Conservation (phyloP, 2,797 vertebrate species). For the Eremophila alpestris region DNA sequence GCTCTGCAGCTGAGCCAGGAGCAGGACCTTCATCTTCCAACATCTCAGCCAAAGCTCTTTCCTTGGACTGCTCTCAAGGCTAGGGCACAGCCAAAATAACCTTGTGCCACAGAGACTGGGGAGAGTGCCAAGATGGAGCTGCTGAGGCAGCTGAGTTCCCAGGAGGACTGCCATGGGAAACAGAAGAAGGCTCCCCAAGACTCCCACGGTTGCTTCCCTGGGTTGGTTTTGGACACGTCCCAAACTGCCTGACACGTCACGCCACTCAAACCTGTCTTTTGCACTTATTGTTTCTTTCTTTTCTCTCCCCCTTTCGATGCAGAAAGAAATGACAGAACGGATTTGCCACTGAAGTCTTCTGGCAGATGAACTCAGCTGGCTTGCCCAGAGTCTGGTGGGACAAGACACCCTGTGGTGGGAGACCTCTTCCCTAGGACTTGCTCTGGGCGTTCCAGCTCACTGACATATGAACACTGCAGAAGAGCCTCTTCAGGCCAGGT, state of each 20-base stretch:
- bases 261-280: not conserved
- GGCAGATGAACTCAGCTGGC: not conserved
- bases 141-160: slow-evolving; percentile 23
- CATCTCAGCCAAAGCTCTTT: not conserved
- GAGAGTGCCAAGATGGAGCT: slow-evolving; percentile 1
- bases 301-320: slow-evolving; percentile 65
- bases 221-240: not conserved
- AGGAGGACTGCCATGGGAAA: not conserved
- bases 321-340: slow-evolving; percentile 96
- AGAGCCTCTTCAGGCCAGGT: not conserved
- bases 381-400: fast-evolving
- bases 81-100: not conserved
- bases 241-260: not conserved
- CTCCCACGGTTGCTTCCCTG: not conserved
- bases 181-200: not conserved
- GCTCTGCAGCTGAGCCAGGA: not conserved
- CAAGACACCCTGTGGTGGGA: not conserved
- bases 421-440: not conserved
- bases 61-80: not conserved
- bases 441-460: not conserved
- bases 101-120: not conserved
- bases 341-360: slow-evolving; percentile 85
- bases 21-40: not conserved
- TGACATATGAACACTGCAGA: not conserved
- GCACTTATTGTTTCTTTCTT: not conserved